Percentiles rank a stretch among this genome's conserved stretches.
These are phyloP conservation scores for Aethina tumida DNA, from an alignment of 1,140 invertebrate species.

Conservation along the genomic window DNA sequence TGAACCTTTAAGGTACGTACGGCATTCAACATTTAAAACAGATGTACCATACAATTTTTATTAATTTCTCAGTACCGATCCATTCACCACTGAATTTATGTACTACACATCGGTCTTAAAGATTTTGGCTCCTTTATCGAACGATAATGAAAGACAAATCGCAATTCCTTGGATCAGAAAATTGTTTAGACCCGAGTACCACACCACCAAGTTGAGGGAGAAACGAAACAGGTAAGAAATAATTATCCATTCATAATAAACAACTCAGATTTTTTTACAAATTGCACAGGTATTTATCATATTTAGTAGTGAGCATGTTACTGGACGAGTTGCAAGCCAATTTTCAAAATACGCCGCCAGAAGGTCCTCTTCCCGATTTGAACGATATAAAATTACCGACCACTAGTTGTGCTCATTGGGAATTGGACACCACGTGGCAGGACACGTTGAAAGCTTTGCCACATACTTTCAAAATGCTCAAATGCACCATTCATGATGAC, in stretches of 20 bases:
- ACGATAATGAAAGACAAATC: conserved; percentile 20
- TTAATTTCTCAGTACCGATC: conserved; percentile 18
- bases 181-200: conserved; percentile 34
- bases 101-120: conserved; percentile 32
- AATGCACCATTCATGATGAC: conserved; percentile 28
- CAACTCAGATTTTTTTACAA: neutral
- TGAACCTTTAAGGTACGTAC: too few relatives aligned
- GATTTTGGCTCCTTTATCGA: conserved; percentile 25
- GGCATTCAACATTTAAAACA: too few relatives aligned
- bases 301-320: conserved; percentile 27
- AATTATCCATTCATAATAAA: neutral
- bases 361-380: conserved; percentile 26
- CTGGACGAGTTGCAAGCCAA: conserved; percentile 30
- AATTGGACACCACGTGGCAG: conserved; percentile 30
- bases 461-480: conserved; percentile 26
- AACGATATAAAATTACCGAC: conserved; percentile 11
- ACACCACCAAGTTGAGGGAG: conserved; percentile 28
- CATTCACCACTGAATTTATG: conserved; percentile 25
- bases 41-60: too few relatives aligned
- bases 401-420: conserved; percentile 31
- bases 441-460: conserved; percentile 27
- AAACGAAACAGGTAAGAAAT: conserved; percentile 29
- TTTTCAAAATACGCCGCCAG: conserved; percentile 23
- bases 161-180: conserved; percentile 31
- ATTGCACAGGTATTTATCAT: conserved; percentile 25